phyloP scores from a whole-genome alignment of 2,797 vertebrate species.

The Eremophila alpestris region DNA sequence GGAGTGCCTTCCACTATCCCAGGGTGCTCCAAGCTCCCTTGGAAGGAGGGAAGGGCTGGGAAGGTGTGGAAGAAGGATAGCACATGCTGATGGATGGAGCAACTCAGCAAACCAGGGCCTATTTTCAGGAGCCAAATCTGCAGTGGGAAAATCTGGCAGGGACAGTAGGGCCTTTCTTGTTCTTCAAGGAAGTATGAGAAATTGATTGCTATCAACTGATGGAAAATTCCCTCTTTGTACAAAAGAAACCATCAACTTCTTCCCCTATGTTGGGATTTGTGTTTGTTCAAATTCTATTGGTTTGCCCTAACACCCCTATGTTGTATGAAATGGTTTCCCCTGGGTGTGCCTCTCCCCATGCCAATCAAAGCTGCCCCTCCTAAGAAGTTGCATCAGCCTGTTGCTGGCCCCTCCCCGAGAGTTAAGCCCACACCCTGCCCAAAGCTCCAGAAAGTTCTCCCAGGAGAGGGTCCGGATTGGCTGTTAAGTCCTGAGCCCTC shows the following conservation, averaged over 20 bases:
- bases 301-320: too few relatives aligned
- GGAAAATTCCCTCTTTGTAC: background rate
- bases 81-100: background rate
- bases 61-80: background rate
- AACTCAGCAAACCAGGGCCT: accelerated
- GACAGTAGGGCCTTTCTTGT: background rate
- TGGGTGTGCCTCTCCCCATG: too few relatives aligned
- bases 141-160: background rate
- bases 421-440: too few relatives aligned
- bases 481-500: too few relatives aligned
- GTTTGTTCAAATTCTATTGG: too few relatives aligned
- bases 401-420: too few relatives aligned
- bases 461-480: too few relatives aligned
- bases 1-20: background rate
- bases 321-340: too few relatives aligned
- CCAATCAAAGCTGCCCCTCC: too few relatives aligned
- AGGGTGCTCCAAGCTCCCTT: accelerated
- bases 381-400: too few relatives aligned
- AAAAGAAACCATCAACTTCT: background rate
- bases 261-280: background rate
- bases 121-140: background rate
- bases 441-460: too few relatives aligned
- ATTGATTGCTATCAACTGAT: background rate
- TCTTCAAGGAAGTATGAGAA: background rate
- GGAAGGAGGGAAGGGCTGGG: background rate